Base-by-base conservation (phyloP, 2,888 invertebrate genomes). In the Troglohyphantes excavatus region DNA sequence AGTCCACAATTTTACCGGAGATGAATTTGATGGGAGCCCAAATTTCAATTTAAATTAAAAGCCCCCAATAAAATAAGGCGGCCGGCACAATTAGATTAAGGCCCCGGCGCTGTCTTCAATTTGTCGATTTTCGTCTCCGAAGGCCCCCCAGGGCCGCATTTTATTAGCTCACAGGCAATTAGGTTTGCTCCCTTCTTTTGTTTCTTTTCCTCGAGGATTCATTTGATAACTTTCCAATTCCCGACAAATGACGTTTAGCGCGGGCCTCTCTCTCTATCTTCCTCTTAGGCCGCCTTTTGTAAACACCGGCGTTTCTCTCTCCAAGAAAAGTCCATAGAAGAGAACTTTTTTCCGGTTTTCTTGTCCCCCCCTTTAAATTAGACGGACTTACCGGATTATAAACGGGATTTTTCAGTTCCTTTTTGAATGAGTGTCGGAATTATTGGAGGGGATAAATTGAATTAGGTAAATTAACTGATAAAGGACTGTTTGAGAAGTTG, bases 161-260 rank as follows among this genome's bases (percentile, higher is more conserved):
- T 88, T 88, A 88, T 88, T 88, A 88, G 88, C 88, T 88, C 88
- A 88, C 75, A 88, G 82, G 88, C 88, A 88, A 88, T 88, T 88
- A 88, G 88, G 88, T 82, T 85, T 75, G 75, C 88, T 75, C 53
- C 88, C 76, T 88, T 76, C 76, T 88, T 88, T 88, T 75, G 61
- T 88, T 53, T 87, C 73, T 67, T 21, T 33, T 46, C 13, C 68
- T 33, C 67, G 23, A 53, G 88, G 67, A 75, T 88, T 88, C 88
- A 88, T 88, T 88, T 88, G 88, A 88, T 88, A 88, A 88, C 88
- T 88, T 88, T 88, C 87, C 87, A 73, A 87, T 87, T 87, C 81
- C 11, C 39, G 61, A 76, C 82, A 82, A 88, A 82, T 75, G 88
- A 82, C 88, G 88, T 82, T 87, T 81, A 75, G 87, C 73, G 79